A percentile compares a stretch with the other conserved stretches of the same genome.
Evolutionary conservation across 2,113 vertebrate genomes (phyloP).

Genomic region (Rhipidura dahli): DNA sequence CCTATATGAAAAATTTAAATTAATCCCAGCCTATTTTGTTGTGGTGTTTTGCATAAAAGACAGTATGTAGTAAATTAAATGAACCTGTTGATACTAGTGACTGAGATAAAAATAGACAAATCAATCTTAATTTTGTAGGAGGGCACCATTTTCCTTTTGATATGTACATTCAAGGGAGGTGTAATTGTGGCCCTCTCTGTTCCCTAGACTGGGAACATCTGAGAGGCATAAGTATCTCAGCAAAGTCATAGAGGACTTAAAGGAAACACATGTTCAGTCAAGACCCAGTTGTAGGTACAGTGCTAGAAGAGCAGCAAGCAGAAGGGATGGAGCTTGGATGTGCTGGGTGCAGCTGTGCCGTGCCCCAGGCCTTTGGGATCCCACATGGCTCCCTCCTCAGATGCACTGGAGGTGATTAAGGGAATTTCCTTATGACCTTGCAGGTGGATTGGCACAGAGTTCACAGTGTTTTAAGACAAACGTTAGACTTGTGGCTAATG

Average conservation of each 20-base stretch:
- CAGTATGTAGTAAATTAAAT: not conserved
- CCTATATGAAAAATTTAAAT: not conserved
- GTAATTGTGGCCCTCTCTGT: not conserved
- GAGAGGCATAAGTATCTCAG: not conserved
- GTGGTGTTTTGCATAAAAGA: not conserved
- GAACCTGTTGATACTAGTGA: not conserved
- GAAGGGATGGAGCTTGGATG: fast-evolving
- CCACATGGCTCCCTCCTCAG: not conserved
- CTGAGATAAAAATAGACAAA: not conserved
- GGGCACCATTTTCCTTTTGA: not conserved
- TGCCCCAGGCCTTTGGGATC: not conserved
- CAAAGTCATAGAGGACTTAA: not conserved
- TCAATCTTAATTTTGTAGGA: not conserved
- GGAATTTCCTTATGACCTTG: not conserved
- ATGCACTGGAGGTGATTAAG: not conserved
- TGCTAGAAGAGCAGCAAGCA: not conserved
- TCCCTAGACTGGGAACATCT: not conserved
- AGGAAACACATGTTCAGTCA: fast-evolving
- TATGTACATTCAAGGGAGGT: not conserved
- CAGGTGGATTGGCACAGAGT: not conserved
- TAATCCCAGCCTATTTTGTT: not conserved
- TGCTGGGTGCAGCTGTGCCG: not conserved
- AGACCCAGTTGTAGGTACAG: not conserved
- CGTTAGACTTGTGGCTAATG: not conserved
- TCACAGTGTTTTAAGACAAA: not conserved